Evolutionary conservation across 92 coral and sea anemone genomes (phyloP), one percentile per base, ranked within the genome.

Genomic region (Zoanthus sociatus): DNA sequence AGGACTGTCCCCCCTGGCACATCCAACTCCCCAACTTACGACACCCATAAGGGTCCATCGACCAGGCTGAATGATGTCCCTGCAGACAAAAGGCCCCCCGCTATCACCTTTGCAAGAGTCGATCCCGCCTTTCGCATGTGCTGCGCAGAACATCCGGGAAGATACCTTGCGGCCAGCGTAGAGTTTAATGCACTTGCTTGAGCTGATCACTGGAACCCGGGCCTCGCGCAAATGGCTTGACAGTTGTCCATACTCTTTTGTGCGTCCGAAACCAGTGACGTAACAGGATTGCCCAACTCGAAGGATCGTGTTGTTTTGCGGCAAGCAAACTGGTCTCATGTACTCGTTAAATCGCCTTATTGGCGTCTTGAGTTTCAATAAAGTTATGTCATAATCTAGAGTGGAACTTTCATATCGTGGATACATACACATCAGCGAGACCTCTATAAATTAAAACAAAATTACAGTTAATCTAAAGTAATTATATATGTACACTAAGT

Each of bases 31-130:
- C 92, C 92, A 89, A 53, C 86, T 84, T 75, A 72, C 89, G 9
- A 89, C 89, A 18, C 92, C 92, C 61, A 88, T 84, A 32, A 89
- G 84, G 48, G 69, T 76, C 88, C 88, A 89, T 3, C 78, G 70
- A 1, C 87, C 87, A 15, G 73, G n/a, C 10, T 78, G 63, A 12
- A 37, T 37, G 16, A 83, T 30, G 55, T 63, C 72, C 31, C 21
- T 47, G 42, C 92, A 89, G 21, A 89, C 92, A 32, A 89, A 73
- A 18, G 92, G 92, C 6, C 92, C 92, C 32, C 92, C 92, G 42
- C 92, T 89, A 61, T 89, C 92, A 51, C 89, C 92, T 33, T 77
- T 73, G 67, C 92, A 89, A 2, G 92, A 75, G 64, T 89, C 92
- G 37, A 89, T 85, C 54, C 89, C 86, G 45, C 92, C 92, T 10